A percentile compares a stretch with the other conserved stretches of the same genome.
Conservation (phyloP, 2,888 invertebrate species). For the Ennomos quercinarius region DNA sequence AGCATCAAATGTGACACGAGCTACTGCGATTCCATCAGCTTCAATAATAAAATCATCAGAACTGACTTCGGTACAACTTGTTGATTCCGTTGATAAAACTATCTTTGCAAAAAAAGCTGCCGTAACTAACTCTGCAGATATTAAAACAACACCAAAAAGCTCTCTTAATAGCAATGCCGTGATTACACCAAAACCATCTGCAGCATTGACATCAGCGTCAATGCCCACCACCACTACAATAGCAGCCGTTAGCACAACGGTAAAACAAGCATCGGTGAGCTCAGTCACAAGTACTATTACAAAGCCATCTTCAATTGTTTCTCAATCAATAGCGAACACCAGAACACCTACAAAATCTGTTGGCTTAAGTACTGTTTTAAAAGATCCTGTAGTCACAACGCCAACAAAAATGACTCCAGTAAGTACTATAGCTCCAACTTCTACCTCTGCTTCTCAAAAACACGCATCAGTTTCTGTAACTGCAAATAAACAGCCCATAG, state of each 20-base stretch:
- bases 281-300: background rate
- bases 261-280: conserved; percentile 5
- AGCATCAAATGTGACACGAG: conserved; percentile 1
- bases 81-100: background rate
- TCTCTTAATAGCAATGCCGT: conserved; percentile 9
- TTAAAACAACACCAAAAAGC: background rate
- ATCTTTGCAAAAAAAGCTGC: conserved; percentile 4
- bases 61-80: background rate
- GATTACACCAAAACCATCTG: background rate
- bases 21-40: conserved; percentile 5
- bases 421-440: background rate
- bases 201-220: background rate
- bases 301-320: conserved; percentile 1
- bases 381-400: conserved; percentile 3
- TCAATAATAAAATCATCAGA: conserved; percentile 3
- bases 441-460: conserved; percentile 3
- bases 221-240: background rate
- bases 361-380: background rate
- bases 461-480: background rate
- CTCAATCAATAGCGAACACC: conserved; percentile 1
- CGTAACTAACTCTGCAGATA: conserved; percentile 1
- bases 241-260: conserved; percentile 1
- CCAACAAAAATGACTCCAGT: background rate
- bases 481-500: conserved; percentile 4
- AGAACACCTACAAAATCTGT: background rate